A percentile compares a stretch with the other conserved stretches of the same genome.
phyloP scores from a whole-genome alignment of 2,888 invertebrate genomes.

The Merodon equestris region DNA sequence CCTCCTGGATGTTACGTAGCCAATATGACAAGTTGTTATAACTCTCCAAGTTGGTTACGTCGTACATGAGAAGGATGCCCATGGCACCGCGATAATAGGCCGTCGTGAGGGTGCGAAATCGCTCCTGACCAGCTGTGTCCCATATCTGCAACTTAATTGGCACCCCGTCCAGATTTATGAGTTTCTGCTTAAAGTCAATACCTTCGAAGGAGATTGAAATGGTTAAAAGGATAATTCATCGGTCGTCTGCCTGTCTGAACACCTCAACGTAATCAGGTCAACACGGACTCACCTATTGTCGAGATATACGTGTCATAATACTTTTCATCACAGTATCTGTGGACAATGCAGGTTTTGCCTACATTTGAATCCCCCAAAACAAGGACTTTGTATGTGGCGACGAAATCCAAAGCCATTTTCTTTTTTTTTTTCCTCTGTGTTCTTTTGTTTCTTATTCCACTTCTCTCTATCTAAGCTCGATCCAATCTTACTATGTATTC shows the following conservation, averaged over 20 bases:
- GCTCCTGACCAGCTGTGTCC: slow-evolving; percentile 88
- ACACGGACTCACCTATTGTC: slow-evolving; percentile 86
- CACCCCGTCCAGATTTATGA: slow-evolving; percentile 91
- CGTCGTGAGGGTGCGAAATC: slow-evolving; percentile 87
- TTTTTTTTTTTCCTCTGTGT: slow-evolving; percentile 31
- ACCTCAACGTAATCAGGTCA: too few relatives aligned
- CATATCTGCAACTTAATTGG: slow-evolving; percentile 87
- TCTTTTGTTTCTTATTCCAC: too few relatives aligned
- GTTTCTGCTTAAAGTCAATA: slow-evolving; percentile 94
- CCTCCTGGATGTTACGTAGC: slow-evolving; percentile 94
- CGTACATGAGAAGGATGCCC: slow-evolving; percentile 95
- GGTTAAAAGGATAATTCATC: background rate
- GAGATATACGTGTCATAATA: slow-evolving; percentile 95
- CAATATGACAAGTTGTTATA: slow-evolving; percentile 94
- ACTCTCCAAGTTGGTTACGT: slow-evolving; percentile 93
- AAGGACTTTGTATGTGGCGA: slow-evolving; percentile 91
- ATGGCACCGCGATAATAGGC: slow-evolving; percentile 94
- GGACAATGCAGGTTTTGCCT: slow-evolving; percentile 93
- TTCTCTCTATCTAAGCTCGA: too few relatives aligned
- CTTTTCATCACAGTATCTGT: slow-evolving; percentile 92
- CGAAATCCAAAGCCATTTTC: slow-evolving; percentile 89
- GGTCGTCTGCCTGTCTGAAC: too few relatives aligned
- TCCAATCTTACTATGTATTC: too few relatives aligned
- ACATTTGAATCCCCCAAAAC: slow-evolving; percentile 94
- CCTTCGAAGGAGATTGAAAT: slow-evolving; percentile 80